These are phyloP conservation scores for Poecilia wingei DNA, from an alignment of 2,797 vertebrate genomes.

Conservation along the genomic window DNA sequence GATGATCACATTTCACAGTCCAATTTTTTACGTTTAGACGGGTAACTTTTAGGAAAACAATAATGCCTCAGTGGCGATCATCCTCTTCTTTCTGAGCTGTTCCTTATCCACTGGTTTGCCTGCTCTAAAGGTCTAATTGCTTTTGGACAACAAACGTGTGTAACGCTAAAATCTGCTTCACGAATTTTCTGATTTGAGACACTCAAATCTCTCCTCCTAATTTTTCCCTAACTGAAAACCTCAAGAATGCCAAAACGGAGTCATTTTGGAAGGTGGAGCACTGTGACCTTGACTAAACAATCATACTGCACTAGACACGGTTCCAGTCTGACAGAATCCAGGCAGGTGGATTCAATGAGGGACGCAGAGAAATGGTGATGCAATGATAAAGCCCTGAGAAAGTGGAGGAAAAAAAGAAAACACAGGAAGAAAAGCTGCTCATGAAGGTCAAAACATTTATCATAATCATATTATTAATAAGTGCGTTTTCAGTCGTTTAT, in stretches of 20 bases:
- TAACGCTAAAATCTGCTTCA: conserved; percentile 36
- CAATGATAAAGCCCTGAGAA: conserved; percentile 10
- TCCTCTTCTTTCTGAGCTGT: neutral
- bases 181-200: conserved; percentile 14
- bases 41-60: conserved; percentile 26
- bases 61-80: conserved; percentile 5
- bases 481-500: neutral
- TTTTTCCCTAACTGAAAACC: conserved; percentile 24
- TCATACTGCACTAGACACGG: conserved; percentile 9
- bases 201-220: conserved; percentile 13
- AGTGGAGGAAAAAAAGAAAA: neutral
- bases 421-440: neutral
- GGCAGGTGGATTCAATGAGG: conserved; percentile 31
- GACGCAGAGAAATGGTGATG: conserved; percentile 3
- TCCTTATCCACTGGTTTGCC: conserved; percentile 12
- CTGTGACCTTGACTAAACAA: conserved; percentile 37
- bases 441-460: conserved; percentile 6
- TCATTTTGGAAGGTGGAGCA: conserved; percentile 24
- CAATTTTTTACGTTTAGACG: conserved; percentile 29
- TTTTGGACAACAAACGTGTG: conserved; percentile 30
- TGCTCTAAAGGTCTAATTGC: conserved; percentile 40
- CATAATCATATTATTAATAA: conserved; percentile 11
- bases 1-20: conserved; percentile 32
- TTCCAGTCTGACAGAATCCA: conserved; percentile 19
- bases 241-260: conserved; percentile 28